A percentile compares a stretch with the other conserved stretches of the same genome.
Evolutionary conservation across 2,113 vertebrate genomes (phyloP).

Genomic region (Reinhardtius hippoglossoides): DNA sequence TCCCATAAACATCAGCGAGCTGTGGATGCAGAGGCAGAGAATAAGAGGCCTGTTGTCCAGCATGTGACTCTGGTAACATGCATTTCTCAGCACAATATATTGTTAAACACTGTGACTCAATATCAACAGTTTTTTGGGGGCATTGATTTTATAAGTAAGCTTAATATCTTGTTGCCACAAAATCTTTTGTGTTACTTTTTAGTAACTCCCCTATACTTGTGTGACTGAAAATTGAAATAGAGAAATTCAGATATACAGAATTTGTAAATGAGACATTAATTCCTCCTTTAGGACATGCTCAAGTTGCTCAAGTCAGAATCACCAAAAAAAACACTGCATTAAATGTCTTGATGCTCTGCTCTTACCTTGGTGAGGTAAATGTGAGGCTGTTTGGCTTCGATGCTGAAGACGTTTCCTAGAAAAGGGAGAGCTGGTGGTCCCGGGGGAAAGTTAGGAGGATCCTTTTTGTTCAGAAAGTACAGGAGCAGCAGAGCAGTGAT

Average conservation of each 20-base stretch:
- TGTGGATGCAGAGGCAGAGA: conserved; percentile 63
- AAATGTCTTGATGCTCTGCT: neutral
- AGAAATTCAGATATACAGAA: neutral
- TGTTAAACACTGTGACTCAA: neutral
- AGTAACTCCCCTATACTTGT: neutral
- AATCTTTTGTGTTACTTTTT: neutral
- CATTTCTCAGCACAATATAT: conserved; percentile 25
- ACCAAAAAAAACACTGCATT: neutral
- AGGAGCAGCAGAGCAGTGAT: conserved; percentile 70
- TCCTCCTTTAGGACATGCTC: neutral
- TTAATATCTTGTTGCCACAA: neutral
- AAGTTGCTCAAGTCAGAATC: neutral
- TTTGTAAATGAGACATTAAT: neutral
- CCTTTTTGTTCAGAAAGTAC: conserved; percentile 70
- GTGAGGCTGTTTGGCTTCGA: conserved; percentile 78
- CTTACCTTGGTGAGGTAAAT: conserved; percentile 82
- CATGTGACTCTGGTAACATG: conserved; percentile 58
- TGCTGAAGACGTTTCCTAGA: conserved; percentile 80
- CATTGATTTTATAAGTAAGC: conserved; percentile 8
- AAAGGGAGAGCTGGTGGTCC: conserved; percentile 81
- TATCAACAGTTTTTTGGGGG: conserved; percentile 1
- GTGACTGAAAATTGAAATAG: neutral
- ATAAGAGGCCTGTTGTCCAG: conserved; percentile 33
- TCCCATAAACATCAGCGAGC: conserved; percentile 83
- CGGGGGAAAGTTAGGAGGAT: conserved; percentile 82